phyloP scores from a whole-genome alignment of 2,797 vertebrate species.

The Gastrophryne carolinensis region DNA sequence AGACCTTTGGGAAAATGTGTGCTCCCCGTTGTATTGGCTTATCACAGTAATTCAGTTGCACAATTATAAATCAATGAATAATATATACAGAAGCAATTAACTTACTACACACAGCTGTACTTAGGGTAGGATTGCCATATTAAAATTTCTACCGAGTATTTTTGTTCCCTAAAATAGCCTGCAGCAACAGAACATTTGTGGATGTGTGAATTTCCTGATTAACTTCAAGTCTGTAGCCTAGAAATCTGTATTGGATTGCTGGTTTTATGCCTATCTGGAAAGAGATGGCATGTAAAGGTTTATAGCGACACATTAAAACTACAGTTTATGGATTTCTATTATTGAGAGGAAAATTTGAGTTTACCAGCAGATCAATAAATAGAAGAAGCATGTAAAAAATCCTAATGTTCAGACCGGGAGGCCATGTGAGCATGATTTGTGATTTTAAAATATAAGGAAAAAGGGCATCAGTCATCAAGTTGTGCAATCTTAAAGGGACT shows the following conservation, averaged over 20 bases:
- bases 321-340: neutral
- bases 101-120: conserved; percentile 48
- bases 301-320: neutral
- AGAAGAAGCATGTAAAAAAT: neutral
- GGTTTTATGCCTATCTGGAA: neutral
- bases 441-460: too few relatives aligned
- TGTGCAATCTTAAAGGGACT: too few relatives aligned
- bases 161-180: conserved; percentile 46
- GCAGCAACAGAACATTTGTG: conserved; percentile 37
- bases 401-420: too few relatives aligned
- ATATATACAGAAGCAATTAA: conserved; percentile 51
- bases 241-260: neutral
- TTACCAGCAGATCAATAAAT: neutral
- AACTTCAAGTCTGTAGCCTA: conserved; percentile 26
- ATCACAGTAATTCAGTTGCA: conserved; percentile 44
- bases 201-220: conserved; percentile 27
- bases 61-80: conserved; percentile 52
- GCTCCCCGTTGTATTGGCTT: conserved; percentile 41
- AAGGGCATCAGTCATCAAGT: too few relatives aligned
- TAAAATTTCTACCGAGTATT: conserved; percentile 47
- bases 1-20: conserved; percentile 39
- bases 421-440: too few relatives aligned
- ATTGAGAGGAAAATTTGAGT: neutral
- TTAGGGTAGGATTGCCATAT: conserved; percentile 44
- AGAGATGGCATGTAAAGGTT: neutral